Base-by-base conservation (phyloP, 2,888 invertebrate genomes). In the Nomada ruficornis region DNA sequence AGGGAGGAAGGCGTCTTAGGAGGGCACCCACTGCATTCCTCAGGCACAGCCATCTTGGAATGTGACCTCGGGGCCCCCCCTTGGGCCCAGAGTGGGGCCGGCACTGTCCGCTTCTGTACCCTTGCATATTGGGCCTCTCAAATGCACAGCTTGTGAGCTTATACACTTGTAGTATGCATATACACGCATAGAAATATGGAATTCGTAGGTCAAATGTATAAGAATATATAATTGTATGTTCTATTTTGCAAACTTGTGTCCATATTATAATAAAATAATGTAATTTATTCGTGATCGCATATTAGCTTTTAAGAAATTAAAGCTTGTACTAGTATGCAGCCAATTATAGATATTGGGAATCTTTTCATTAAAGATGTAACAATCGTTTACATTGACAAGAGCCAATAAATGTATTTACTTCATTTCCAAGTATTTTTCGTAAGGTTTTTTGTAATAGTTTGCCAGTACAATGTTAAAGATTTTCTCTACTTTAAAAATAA, bases 21-120 rank as follows among this genome's bases (percentile, higher is more conserved):
- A 91, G 92, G 92, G 92, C 93, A 92, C 92, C 93, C 93, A 93
- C 94, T 92, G 94, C 94, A 94, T 94, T 94, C 94, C 94, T 92
- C 88, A 91, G 91, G 91, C 91, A 93, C 93, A 93, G 94, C 94
- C 94, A 94, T 94, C 93, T 94, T 94, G 94, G 94, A 94, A 94
- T 94, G 94, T 94, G 94, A 93, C 93, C 94, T 92, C 94, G 86
- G 92, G 92, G 91, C 89, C 91, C 92, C 92, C 91, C 92, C 84
- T 90, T 89, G 90, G 92, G 91, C 90, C 92, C 87, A 88, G 88
- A 90, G 91, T 89, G 90, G 89, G 90, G 89, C 86, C 89, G 85
- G 87, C 86, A 87, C 88, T 87, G 86, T 77, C 73, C 72, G 76
- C 70, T 73, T 77, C 76, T 81, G 59, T 67, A 67, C 42, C 77